Percentiles rank a stretch among this genome's conserved stretches.
These are phyloP conservation scores for Hirundichthys speculiger DNA, from an alignment of 2,113 vertebrate species.

Conservation along the genomic window DNA sequence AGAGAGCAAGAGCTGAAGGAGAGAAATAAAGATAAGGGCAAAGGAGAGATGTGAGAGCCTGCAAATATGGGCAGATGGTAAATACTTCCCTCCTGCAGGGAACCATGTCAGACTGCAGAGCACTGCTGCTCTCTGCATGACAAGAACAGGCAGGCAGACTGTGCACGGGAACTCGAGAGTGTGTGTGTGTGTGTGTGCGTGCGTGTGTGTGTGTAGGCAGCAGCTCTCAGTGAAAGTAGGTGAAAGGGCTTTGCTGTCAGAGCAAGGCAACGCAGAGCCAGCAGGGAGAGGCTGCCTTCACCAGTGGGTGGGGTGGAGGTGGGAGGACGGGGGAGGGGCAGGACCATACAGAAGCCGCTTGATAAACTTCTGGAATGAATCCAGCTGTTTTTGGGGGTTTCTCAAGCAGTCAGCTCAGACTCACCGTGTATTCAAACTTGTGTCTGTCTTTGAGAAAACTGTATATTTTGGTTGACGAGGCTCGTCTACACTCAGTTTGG, in stretches of 20 bases:
- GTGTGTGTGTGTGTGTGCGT: constrained; percentile 22
- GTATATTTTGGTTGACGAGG: too few relatives aligned
- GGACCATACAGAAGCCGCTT: constrained; percentile 30
- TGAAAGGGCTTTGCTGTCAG: constrained; percentile 73
- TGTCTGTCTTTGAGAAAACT: too few relatives aligned
- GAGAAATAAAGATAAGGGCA: constrained; percentile 12
- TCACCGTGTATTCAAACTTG: too few relatives aligned
- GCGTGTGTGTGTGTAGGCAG: constrained; percentile 26
- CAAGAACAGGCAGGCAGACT: constrained; percentile 46
- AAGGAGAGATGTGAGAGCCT: constrained; percentile 35
- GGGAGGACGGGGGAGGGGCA: constrained; percentile 27
- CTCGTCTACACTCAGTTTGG: too few relatives aligned
- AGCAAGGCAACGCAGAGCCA: constrained; percentile 58
- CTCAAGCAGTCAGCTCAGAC: too few relatives aligned
- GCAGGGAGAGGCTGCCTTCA: constrained; percentile 55
- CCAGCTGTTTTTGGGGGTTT: background rate
- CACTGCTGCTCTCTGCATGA: constrained; percentile 61
- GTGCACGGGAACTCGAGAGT: constrained; percentile 20
- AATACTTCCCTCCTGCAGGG: constrained; percentile 59
- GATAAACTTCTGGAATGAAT: constrained; percentile 38
- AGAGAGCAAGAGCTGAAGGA: constrained; percentile 5
- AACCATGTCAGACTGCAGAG: constrained; percentile 62
- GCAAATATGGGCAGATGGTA: constrained; percentile 59
- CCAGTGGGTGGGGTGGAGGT: constrained; percentile 16
- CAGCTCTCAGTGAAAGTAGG: constrained; percentile 66